These are phyloP conservation scores for Drosophila navojoa DNA, from an alignment of 1,140 invertebrate species.

Conservation along the genomic window DNA sequence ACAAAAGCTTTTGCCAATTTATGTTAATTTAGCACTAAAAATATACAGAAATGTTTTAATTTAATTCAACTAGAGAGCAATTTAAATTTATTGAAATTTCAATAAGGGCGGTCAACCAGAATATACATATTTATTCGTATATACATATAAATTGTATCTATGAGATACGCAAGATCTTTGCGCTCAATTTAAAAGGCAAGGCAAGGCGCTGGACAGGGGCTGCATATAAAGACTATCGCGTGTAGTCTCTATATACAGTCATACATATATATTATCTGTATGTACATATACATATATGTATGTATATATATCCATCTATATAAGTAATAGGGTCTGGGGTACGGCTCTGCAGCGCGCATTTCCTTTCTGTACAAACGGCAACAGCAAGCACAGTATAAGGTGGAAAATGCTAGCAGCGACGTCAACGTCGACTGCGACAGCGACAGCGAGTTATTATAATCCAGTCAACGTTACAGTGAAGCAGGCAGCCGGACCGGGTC, in stretches of 20 bases:
- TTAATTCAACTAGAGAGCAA: conserved; percentile 79
- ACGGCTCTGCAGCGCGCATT: conserved; percentile 55
- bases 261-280: neutral
- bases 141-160: conserved; percentile 28
- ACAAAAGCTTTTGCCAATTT: conserved; percentile 73
- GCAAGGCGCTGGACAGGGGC: conserved; percentile 37
- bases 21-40: conserved; percentile 81
- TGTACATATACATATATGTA: neutral
- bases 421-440: conserved; percentile 1
- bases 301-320: conserved; percentile 2
- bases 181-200: conserved; percentile 49
- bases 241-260: conserved; percentile 9
- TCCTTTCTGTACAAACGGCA: conserved; percentile 39
- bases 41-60: conserved; percentile 67
- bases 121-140: conserved; percentile 9
- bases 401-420: conserved; percentile 73
- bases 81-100: conserved; percentile 81
- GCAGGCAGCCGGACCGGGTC: conserved; percentile 45
- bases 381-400: conserved; percentile 48
- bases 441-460: conserved; percentile 75
- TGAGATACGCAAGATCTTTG: conserved; percentile 52
- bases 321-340: conserved; percentile 30
- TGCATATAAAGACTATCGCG: conserved; percentile 26
- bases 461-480: conserved; percentile 56
- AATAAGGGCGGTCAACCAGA: conserved; percentile 44